Conservation (phyloP, 2,888 invertebrate genomes). For the Drosophila limbata region DNA sequence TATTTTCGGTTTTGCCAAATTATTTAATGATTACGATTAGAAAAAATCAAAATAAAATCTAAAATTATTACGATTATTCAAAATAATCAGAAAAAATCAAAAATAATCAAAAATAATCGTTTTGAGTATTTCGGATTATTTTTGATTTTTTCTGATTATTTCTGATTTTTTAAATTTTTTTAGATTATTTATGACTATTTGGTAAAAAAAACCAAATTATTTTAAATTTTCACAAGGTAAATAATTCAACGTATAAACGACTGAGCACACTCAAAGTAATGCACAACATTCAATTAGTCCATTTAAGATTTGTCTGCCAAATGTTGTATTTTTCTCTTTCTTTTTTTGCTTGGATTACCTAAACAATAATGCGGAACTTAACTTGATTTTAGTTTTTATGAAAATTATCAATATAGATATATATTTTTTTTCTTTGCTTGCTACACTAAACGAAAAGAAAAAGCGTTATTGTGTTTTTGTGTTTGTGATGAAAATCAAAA, state of each 20-base stretch:
- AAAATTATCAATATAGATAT: slow-evolving; percentile 52
- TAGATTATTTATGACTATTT: too few species aligned
- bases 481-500: slow-evolving; percentile 45
- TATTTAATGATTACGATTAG: too few species aligned
- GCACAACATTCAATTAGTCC: slow-evolving; percentile 75
- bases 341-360: slow-evolving; percentile 27
- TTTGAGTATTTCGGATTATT: too few species aligned
- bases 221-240: too few species aligned
- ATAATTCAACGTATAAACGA: slow-evolving; percentile 44
- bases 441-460: slow-evolving; percentile 23
- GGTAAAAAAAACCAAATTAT: too few species aligned
- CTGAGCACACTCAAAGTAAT: slow-evolving; percentile 35
- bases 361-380: slow-evolving; percentile 73
- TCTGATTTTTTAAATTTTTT: too few species aligned
- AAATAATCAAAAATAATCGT: too few species aligned
- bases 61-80: too few species aligned
- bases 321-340: slow-evolving; percentile 27
- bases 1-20: too few species aligned
- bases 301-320: slow-evolving; percentile 68
- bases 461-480: slow-evolving; percentile 47
- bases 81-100: too few species aligned
- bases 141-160: too few species aligned
- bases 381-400: slow-evolving; percentile 68
- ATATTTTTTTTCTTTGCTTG: slow-evolving; percentile 46
- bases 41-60: too few species aligned